Evolutionary conservation across 1,140 invertebrate species (phyloP).

Genomic region (Dreissena polymorpha): DNA sequence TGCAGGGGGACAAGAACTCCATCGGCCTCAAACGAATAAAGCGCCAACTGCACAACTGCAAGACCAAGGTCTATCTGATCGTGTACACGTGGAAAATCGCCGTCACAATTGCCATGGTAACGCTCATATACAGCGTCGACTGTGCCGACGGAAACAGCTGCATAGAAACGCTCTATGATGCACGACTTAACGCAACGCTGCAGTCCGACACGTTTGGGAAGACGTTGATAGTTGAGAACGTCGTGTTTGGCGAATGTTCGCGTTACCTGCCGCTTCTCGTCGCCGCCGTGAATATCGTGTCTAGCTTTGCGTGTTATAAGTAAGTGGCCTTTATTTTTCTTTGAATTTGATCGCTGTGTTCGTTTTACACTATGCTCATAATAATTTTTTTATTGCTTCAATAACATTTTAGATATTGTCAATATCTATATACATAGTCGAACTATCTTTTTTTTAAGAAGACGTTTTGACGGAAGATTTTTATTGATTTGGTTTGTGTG

Average conservation of each 20-base stretch:
- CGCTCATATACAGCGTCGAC: conserved; percentile 43
- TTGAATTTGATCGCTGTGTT: no score
- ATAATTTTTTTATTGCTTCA: no score
- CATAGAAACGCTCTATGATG: conserved; percentile 34
- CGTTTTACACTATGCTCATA: no score
- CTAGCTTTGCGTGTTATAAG: conserved; percentile 34
- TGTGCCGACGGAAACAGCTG: conserved; percentile 38
- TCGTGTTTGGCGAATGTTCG: conserved; percentile 10
- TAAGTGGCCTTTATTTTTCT: no score
- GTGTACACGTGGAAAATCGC: no score
- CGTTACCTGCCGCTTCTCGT: conserved; percentile 20
- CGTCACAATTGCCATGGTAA: conserved; percentile 49
- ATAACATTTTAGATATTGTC: no score
- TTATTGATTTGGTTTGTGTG: no score
- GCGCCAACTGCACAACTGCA: conserved; percentile 58
- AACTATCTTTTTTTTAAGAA: no score
- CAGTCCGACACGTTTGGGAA: conserved; percentile 13
- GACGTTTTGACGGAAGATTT: no score
- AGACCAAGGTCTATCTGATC: conserved; percentile 74
- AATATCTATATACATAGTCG: no score
- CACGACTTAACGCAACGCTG: conserved; percentile 8
- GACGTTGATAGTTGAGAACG: conserved; percentile 17
- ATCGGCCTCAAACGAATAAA: conserved; percentile 61
- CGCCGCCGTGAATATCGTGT: conserved; percentile 41
- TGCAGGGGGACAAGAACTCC: conserved; percentile 73